Conservation (phyloP, 2,797 vertebrate species). For the Cossypha heuglini region DNA sequence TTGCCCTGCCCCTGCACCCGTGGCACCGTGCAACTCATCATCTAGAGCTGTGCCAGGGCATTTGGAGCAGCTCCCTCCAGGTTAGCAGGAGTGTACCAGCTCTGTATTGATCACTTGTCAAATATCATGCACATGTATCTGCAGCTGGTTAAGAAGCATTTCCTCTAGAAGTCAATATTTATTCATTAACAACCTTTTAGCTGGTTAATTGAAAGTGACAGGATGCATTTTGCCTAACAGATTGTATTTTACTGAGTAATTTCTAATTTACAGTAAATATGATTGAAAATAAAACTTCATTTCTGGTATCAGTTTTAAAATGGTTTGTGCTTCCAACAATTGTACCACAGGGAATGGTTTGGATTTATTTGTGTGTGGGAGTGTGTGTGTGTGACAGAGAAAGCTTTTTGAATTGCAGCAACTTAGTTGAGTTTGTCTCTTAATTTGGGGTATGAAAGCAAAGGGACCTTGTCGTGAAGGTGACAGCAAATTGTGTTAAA, state of each 20-base stretch:
- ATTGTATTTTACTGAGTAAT: slow-evolving; percentile 63
- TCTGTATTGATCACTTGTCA: slow-evolving; percentile 68
- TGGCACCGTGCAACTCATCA: rapidly evolving
- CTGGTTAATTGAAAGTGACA: slow-evolving; percentile 73
- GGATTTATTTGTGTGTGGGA: neutral
- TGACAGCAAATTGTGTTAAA: slow-evolving; percentile 28
- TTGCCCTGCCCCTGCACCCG: neutral
- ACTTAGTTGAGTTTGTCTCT: neutral
- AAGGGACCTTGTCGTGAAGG: slow-evolving; percentile 22
- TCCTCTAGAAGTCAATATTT: slow-evolving; percentile 76
- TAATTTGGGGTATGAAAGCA: neutral
- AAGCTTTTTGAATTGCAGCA: neutral
- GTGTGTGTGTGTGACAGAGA: neutral
- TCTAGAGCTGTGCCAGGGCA: neutral
- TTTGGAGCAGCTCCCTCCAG: slow-evolving; percentile 16
- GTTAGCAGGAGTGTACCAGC: slow-evolving; percentile 31
- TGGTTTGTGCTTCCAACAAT: slow-evolving; percentile 16
- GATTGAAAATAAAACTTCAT: slow-evolving; percentile 65
- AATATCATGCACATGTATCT: slow-evolving; percentile 62
- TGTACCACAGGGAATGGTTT: neutral
- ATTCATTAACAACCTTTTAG: slow-evolving; percentile 74
- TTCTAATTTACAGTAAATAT: slow-evolving; percentile 71
- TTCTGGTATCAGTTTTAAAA: slow-evolving; percentile 50
- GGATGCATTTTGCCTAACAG: slow-evolving; percentile 63
- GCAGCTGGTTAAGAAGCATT: slow-evolving; percentile 70